Evolutionary conservation across 2,888 invertebrate species (phyloP).

Genomic region (Ophion slaviceki): DNA sequence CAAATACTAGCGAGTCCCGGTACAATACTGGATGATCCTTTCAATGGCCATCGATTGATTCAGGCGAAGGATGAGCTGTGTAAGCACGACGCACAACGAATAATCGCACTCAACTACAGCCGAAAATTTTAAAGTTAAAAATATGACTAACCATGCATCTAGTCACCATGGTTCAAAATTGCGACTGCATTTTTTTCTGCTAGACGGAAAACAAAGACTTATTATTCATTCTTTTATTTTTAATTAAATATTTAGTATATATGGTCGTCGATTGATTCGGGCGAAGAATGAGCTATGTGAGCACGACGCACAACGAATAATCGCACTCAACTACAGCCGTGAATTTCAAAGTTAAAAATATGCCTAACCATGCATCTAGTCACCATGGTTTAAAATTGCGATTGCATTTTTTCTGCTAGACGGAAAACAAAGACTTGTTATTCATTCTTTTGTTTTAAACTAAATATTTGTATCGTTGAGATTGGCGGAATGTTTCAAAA

Average conservation of each 20-base stretch:
- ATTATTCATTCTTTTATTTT: background rate
- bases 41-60: background rate
- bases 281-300: conserved; percentile 1
- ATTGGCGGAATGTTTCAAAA: too few relatives aligned
- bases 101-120: conserved; percentile 3
- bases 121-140: background rate
- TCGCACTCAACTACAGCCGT: background rate
- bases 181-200: conserved; percentile 1
- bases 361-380: too few relatives aligned
- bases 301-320: conserved; percentile 1
- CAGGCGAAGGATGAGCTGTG: background rate
- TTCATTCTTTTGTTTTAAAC: too few relatives aligned
- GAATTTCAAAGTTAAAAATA: too few relatives aligned
- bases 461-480: too few relatives aligned
- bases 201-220: background rate
- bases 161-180: conserved; percentile 4
- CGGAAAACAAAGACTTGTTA: too few relatives aligned
- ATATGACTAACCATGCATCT: background rate
- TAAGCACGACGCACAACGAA: conserved; percentile 2
- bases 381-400: too few relatives aligned
- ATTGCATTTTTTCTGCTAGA: too few relatives aligned
- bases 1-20: too few relatives aligned
- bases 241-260: background rate
- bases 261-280: background rate
- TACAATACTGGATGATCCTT: too few relatives aligned